Conservation (phyloP, 2,797 vertebrate genomes). For the Falco berigora region DNA sequence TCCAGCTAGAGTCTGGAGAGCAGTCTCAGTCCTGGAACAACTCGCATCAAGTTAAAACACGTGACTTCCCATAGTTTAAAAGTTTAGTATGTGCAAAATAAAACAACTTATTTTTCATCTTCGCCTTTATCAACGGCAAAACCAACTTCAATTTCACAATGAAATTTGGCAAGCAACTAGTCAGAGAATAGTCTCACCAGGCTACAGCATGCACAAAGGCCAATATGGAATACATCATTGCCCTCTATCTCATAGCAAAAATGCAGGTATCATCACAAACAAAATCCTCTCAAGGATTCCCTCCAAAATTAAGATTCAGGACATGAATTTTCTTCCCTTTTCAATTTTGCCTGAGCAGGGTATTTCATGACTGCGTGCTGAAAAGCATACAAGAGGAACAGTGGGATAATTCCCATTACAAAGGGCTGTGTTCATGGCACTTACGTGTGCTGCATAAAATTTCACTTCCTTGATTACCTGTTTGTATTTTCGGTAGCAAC, state of each 20-base stretch:
- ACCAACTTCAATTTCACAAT: slow-evolving; percentile 66
- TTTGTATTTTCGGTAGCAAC: slow-evolving; percentile 99
- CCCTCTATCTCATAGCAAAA: background rate
- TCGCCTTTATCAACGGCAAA: background rate
- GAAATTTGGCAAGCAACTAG: slow-evolving; percentile 64
- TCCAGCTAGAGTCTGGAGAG: background rate
- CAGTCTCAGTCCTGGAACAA: background rate
- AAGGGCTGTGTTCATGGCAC: background rate
- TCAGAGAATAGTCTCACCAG: background rate
- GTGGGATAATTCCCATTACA: background rate
- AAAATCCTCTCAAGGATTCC: background rate
- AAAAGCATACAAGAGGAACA: background rate
- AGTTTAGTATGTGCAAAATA: slow-evolving; percentile 1
- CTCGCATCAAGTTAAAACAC: background rate
- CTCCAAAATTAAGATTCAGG: background rate
- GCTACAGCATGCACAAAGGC: background rate
- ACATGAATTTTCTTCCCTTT: background rate
- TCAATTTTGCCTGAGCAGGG: background rate
- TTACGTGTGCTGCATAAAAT: rapidly evolving
- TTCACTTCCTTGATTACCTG: slow-evolving; percentile 80
- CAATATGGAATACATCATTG: background rate
- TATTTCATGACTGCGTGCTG: background rate
- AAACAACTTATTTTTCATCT: background rate
- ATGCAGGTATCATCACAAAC: background rate
- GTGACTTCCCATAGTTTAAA: background rate